These are phyloP conservation scores for Odocoileus hemionus DNA, from an alignment of 2,113 vertebrate genomes.

Conservation along the genomic window DNA sequence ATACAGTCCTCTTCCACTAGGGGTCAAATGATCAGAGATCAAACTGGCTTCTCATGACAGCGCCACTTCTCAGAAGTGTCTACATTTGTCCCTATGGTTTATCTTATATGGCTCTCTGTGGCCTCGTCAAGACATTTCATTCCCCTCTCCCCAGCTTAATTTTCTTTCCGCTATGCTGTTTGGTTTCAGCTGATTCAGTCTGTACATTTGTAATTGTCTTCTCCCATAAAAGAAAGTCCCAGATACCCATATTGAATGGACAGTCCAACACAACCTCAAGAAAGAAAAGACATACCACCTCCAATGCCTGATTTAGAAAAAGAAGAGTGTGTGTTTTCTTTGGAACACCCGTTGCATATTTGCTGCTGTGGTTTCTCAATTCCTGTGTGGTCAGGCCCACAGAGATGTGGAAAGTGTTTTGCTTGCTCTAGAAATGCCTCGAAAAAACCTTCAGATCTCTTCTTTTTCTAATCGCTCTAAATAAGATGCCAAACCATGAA, in stretches of 20 bases:
- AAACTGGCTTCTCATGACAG: rapidly evolving
- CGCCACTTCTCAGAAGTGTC: neutral
- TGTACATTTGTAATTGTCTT: neutral
- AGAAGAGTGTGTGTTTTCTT: neutral
- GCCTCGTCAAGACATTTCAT: neutral
- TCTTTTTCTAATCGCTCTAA: neutral
- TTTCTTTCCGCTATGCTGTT: neutral
- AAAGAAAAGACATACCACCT: neutral
- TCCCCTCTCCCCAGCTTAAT: too few species aligned
- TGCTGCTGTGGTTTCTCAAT: rapidly evolving
- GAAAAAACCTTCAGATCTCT: neutral
- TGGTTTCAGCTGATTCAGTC: neutral
- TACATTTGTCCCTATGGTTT: rapidly evolving
- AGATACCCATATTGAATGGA: neutral
- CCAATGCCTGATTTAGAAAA: neutral
- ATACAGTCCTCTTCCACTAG: neutral
- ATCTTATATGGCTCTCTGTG: neutral
- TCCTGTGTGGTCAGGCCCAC: too few species aligned
- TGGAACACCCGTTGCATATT: neutral
- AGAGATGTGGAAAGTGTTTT: neutral
- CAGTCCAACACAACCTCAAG: neutral
- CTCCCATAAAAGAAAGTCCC: neutral
- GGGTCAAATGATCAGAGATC: neutral
- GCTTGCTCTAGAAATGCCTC: neutral
- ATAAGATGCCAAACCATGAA: neutral